Base-by-base conservation (phyloP, 2,888 invertebrate genomes). In the Teinopalpus imperialis region DNA sequence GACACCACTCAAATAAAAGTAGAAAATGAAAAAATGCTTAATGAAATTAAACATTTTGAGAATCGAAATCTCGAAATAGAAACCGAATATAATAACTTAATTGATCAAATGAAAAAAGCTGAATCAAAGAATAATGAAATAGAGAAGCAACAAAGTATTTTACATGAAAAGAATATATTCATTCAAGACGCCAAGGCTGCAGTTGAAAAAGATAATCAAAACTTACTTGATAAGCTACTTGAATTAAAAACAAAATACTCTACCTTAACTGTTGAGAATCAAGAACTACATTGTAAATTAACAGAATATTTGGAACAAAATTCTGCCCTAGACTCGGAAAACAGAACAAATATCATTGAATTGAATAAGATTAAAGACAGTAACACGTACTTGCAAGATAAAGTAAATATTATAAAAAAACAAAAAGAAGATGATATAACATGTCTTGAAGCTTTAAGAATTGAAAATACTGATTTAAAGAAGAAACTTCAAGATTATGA, bases 401-500 rank as follows among this genome's bases (percentile, higher is more conserved):
- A 51, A 34, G 9, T 67, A 6, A 57, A 48, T 26, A 35, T 24
- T 5, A 30, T 49, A 26, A 47, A 41, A 31, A 47, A 49, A 14
- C 48, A 51, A 54, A 63, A 56, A 26, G 42, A 51, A 29, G 48
- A 51, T 21, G n/a, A 43, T 31, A 6, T 21, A 10, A 21, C 4
- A 14, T 10, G 21, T 5, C 12, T 42, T n/a, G 36, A 47, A 42
- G 9, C 14, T 26, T 26, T 56, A 3, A 34, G 40, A 16, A 51
- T 45, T 14, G 35, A 48, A 21, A 41, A 36, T 30, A 39, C 40
- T 7, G 16, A 30, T 14, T 18, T 29, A 16, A 48, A 49, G 43
- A 39, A 26, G 4, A 41, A 42, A 16, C n/a, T 45, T 9, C n/a
- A 46, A 10, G 45, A 54, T 10, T 27, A 45, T 12, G 53, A 53